Evolutionary conservation across 2,797 vertebrate genomes (phyloP).

Genomic region (Yasuhikotakia modesta): DNA sequence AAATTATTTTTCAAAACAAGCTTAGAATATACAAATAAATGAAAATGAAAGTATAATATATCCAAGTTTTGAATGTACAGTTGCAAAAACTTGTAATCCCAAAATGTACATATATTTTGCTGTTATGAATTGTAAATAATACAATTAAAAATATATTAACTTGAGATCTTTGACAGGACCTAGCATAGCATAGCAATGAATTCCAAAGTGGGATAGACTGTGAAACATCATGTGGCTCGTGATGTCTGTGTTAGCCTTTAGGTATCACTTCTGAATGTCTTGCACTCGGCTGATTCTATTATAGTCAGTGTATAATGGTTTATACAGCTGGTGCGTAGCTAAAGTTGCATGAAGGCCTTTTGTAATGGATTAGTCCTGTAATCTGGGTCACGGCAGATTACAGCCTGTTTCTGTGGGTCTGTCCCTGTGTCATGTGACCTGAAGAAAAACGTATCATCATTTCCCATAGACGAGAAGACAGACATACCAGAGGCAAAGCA

Average conservation of each 20-base stretch:
- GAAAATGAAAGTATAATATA: too few species aligned
- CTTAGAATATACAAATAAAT: too few species aligned
- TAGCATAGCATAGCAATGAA: too few species aligned
- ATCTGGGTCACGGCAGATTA: slow-evolving; percentile 83
- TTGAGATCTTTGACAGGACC: too few species aligned
- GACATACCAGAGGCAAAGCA: slow-evolving; percentile 40
- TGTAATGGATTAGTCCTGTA: slow-evolving; percentile 75
- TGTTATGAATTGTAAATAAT: too few species aligned
- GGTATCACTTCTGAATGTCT: slow-evolving; percentile 8
- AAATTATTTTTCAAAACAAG: too few species aligned
- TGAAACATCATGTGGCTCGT: neutral
- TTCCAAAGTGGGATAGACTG: too few species aligned
- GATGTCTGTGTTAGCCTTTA: slow-evolving; percentile 4
- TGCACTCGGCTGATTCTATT: slow-evolving; percentile 34
- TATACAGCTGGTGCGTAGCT: slow-evolving; percentile 37
- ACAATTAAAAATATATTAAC: too few species aligned
- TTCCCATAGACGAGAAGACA: slow-evolving; percentile 60
- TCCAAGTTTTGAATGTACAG: too few species aligned
- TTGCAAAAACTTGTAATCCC: too few species aligned
- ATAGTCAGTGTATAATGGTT: slow-evolving; percentile 34
- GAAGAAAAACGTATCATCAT: slow-evolving; percentile 64
- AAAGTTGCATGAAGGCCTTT: slow-evolving; percentile 52
- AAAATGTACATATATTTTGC: too few species aligned
- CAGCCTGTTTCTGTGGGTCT: slow-evolving; percentile 64
- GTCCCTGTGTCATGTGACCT: slow-evolving; percentile 63